Base-by-base conservation (phyloP, 2,888 invertebrate species). In the Agapostemon virescens region DNA sequence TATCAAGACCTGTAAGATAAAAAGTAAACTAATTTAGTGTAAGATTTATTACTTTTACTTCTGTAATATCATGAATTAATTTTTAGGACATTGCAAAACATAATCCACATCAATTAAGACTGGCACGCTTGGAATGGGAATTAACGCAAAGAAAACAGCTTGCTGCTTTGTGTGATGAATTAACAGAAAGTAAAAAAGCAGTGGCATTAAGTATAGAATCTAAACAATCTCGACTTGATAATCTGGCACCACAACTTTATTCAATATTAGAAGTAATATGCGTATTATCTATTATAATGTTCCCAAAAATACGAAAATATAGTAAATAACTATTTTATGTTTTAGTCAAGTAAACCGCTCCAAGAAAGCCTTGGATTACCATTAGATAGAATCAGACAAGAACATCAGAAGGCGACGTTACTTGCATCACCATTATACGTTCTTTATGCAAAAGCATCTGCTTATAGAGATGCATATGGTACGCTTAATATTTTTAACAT, bases 111-210 rank as follows among this genome's bases (percentile, higher is more conserved):
- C 96, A 96, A 88, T 93, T 96, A 81, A 96, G 97, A 89, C 93
- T 98, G 81, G 97, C 98, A 36, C 95, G 98, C 81, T 93, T 99
- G 45, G 98, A 98, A 91, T 98, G 98, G 96, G 99, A 99, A 92
- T 93, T 98, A 70, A 95, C 96, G 26, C 97, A 98, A 91, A 94
- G 99, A 1, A 97, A 98, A 90, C 95, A 97, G 88, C 93, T 98
- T 64, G 95, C 98, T 0, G 94, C 95, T 52, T 94, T 96, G 40
- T 96, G 97, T 88, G 95, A 95, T 89, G 95, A 96, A 82, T 93
- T 98, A 11, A 95, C 97, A 58, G 94, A 95, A 36, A 95, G 95
- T 42, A 98, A 98, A 91, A 97, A 97, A 88, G 94, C 95, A 66
- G 95, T 98, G 2, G 95, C 95, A 1, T 94, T 95, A 58, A 96